Conservation (phyloP, 2,113 vertebrate species). For the Myodes glareolus region DNA sequence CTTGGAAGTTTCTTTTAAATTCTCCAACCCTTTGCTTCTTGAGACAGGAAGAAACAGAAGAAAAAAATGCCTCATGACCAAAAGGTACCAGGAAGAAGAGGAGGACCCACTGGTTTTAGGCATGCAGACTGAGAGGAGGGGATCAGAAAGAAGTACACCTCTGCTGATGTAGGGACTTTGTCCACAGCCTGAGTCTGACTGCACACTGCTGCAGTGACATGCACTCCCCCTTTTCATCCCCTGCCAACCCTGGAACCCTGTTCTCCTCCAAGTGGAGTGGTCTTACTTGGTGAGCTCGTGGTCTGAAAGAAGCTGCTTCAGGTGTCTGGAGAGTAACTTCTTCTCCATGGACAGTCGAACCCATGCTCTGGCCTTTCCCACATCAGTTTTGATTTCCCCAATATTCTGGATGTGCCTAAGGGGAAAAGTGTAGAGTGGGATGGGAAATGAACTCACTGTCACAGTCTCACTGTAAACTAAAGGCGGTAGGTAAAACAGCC, state of each 20-base stretch:
- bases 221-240: neutral
- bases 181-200: neutral
- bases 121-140: neutral
- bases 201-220: neutral
- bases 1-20: constrained; percentile 44
- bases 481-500: neutral
- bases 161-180: neutral
- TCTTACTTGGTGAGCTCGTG: constrained; percentile 97
- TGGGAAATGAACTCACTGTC: neutral
- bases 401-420: constrained; percentile 98
- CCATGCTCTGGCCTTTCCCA: constrained; percentile 98
- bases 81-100: neutral
- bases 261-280: neutral
- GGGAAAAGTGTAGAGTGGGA: neutral
- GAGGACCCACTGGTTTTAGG: neutral
- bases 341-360: constrained; percentile 99
- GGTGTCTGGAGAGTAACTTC: constrained; percentile 96
- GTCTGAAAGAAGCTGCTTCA: constrained; percentile 97
- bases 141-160: neutral
- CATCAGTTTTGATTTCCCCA: constrained; percentile 98
- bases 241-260: neutral
- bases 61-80: neutral
- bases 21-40: constrained; percentile 18
- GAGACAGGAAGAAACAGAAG: neutral
- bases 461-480: neutral